Percentiles rank a stretch among this genome's conserved stretches.
These are phyloP conservation scores for Hemichromis elongatus DNA, from an alignment of 2,113 vertebrate species.

Conservation along the genomic window DNA sequence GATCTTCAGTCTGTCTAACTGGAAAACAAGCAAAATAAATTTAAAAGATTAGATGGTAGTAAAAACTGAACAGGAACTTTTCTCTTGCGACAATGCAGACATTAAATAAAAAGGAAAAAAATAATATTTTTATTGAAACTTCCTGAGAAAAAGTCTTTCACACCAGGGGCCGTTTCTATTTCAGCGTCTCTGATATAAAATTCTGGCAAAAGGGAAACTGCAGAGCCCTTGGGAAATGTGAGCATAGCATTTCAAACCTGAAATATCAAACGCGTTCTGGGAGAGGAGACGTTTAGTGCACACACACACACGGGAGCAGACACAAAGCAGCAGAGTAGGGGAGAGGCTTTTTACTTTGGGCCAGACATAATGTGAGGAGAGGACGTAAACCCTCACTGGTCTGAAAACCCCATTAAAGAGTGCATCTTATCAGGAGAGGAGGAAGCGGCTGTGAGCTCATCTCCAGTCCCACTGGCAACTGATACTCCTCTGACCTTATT, in stretches of 20 bases:
- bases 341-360: slow-evolving; percentile 26
- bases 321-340: background rate
- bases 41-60: background rate
- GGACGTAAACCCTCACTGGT: slow-evolving; percentile 18
- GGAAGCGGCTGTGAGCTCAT: slow-evolving; percentile 17
- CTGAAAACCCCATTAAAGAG: slow-evolving; percentile 54
- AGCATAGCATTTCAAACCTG: slow-evolving; percentile 53
- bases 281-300: background rate
- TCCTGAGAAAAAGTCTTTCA: background rate
- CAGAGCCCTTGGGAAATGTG: slow-evolving; percentile 51
- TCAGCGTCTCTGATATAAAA: background rate
- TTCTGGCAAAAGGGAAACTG: slow-evolving; percentile 5
- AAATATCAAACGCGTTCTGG: slow-evolving; percentile 45
- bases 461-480: slow-evolving; percentile 38
- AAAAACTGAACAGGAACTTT: background rate
- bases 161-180: background rate
- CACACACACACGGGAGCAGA: background rate
- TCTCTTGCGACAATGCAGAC: background rate
- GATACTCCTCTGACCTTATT: slow-evolving; percentile 65
- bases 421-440: slow-evolving; percentile 51
- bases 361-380: slow-evolving; percentile 27
- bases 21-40: background rate
- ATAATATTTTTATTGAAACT: background rate
- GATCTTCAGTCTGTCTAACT: background rate
- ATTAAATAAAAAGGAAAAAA: background rate